phyloP scores from a whole-genome alignment of 2,797 vertebrate species.

The Rhodeus uyekii region DNA sequence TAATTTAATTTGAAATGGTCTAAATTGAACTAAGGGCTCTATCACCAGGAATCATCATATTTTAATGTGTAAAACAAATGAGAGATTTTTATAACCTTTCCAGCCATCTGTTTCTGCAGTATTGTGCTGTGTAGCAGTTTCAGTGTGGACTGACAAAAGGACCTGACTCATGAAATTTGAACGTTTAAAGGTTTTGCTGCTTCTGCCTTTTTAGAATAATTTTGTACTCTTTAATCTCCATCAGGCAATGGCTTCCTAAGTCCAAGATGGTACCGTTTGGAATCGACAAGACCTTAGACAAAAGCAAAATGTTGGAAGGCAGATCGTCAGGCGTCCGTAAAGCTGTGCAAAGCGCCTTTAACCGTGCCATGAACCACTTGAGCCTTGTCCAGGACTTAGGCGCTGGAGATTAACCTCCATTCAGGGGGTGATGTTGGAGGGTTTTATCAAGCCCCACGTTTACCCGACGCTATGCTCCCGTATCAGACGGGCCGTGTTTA shows the following conservation, averaged over 20 bases:
- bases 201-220: not conserved
- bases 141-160: not conserved
- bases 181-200: not conserved
- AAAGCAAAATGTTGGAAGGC: slow-evolving; percentile 91
- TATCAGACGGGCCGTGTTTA: slow-evolving; percentile 32
- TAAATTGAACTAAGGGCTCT: too few species aligned
- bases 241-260: slow-evolving; percentile 98
- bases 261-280: slow-evolving; percentile 94
- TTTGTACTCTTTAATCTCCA: not conserved
- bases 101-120: not conserved
- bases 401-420: slow-evolving; percentile 75
- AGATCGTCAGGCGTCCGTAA: slow-evolving; percentile 86
- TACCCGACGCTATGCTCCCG: slow-evolving; percentile 31
- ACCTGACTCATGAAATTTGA: too few species aligned
- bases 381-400: slow-evolving; percentile 79
- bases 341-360: slow-evolving; percentile 88
- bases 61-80: not conserved
- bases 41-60: not conserved
- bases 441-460: slow-evolving; percentile 35
- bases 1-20: too few species aligned
- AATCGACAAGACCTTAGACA: slow-evolving; percentile 85
- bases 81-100: not conserved
- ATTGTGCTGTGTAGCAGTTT: not conserved
- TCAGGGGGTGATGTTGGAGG: slow-evolving; percentile 32
- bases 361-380: slow-evolving; percentile 88